Conservation (phyloP, 2,113 vertebrate species). For the Gallinago jamesoni region DNA sequence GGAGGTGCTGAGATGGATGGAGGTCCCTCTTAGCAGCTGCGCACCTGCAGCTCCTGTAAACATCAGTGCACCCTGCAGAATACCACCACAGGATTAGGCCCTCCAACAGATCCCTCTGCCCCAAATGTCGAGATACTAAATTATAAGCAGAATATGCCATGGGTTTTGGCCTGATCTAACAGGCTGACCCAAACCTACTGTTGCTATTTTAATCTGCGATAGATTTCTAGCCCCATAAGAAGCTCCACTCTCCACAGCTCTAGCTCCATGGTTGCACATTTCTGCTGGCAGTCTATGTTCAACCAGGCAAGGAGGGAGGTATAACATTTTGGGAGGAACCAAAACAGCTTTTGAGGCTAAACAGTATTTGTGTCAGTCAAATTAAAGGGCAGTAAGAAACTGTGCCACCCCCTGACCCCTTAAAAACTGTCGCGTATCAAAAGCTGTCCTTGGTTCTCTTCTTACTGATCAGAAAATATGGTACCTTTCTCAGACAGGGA, state of each 20-base stretch:
- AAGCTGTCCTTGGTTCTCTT: background rate
- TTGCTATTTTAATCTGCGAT: background rate
- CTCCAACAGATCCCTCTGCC: background rate
- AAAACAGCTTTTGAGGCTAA: background rate
- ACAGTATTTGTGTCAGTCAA: background rate
- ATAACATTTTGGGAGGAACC: background rate
- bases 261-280: background rate
- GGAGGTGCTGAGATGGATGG: background rate
- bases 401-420: background rate
- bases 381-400: background rate
- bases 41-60: background rate
- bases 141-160: background rate
- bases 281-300: background rate
- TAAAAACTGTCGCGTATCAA: background rate
- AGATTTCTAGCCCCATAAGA: background rate
- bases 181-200: background rate
- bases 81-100: background rate
- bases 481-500: background rate
- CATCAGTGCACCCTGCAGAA: background rate
- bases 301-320: background rate
- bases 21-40: background rate
- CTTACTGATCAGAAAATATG: background rate
- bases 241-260: background rate
- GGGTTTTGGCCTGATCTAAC: background rate
- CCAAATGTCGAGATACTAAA: background rate